Evolutionary conservation across 1,140 invertebrate genomes (phyloP).

Genomic region (Megalonaias nervosa): DNA sequence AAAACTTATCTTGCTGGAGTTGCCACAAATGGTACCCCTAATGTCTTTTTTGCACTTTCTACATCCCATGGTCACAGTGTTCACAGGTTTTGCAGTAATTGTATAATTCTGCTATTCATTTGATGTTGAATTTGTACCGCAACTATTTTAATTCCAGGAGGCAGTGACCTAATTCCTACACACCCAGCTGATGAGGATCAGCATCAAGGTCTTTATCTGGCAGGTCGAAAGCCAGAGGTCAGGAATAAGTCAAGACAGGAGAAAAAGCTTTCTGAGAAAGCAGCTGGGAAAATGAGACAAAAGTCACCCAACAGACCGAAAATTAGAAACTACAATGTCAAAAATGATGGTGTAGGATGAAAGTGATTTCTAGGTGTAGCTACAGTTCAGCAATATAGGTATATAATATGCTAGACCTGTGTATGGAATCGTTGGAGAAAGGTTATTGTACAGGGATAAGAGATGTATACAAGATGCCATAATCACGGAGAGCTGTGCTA

Average conservation of each 20-base stretch:
- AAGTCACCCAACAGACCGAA: slow-evolving; percentile 41
- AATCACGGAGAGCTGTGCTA: not conserved
- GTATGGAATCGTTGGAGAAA: too few species aligned
- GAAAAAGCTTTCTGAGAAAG: slow-evolving; percentile 33
- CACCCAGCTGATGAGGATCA: not conserved
- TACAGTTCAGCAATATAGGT: not conserved
- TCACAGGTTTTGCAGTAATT: too few species aligned
- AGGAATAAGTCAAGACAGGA: slow-evolving; percentile 19
- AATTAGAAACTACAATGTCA: slow-evolving; percentile 55
- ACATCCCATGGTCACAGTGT: too few species aligned
- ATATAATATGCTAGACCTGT: not conserved
- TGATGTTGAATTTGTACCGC: not conserved
- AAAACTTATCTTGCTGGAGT: too few species aligned
- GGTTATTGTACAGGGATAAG: too few species aligned
- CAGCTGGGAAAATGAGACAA: slow-evolving; percentile 36
- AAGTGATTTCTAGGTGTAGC: not conserved
- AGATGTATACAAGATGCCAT: not conserved
- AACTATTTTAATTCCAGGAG: not conserved
- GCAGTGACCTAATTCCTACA: not conserved
- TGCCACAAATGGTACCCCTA: too few species aligned
- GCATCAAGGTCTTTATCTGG: not conserved
- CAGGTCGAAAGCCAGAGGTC: slow-evolving; percentile 25
- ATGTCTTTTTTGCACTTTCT: too few species aligned
- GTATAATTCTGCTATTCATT: not conserved
- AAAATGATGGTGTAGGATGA: slow-evolving; percentile 34